Conservation (phyloP, 37 sponge, comb jelly and placozoan species). For the Eunapius fragilis region DNA sequence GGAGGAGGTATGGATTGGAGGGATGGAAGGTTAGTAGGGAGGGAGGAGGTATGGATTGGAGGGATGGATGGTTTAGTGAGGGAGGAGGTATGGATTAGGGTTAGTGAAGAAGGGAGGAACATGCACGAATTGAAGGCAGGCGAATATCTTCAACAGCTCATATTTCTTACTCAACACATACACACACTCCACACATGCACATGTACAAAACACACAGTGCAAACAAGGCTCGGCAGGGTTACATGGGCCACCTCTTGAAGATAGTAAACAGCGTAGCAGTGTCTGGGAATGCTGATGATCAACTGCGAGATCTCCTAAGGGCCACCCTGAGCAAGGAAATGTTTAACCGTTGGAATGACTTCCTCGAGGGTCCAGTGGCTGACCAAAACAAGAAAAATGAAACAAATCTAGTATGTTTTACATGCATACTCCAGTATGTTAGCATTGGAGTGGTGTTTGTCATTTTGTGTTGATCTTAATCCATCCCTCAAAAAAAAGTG, state of each 20-base stretch:
- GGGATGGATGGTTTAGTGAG: too few relatives aligned
- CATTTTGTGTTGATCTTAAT: too few relatives aligned
- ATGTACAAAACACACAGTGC: background rate
- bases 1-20: too few relatives aligned
- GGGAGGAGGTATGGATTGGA: too few relatives aligned
- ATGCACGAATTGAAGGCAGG: too few relatives aligned
- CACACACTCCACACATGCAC: background rate
- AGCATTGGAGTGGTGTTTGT: too few relatives aligned
- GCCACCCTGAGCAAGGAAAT: slow-evolving; percentile 38
- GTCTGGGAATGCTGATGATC: slow-evolving; percentile 9
- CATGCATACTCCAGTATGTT: too few relatives aligned
- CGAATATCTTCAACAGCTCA: too few relatives aligned
- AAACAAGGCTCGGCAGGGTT: slow-evolving; percentile 51
- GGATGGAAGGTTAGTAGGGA: too few relatives aligned
- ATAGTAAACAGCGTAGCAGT: slow-evolving; percentile 44
- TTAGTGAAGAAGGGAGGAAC: too few relatives aligned
- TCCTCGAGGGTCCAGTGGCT: slow-evolving; percentile 57
- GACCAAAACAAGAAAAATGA: slow-evolving; percentile 72
- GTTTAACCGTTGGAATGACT: slow-evolving; percentile 59
- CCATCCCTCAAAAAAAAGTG: too few relatives aligned
- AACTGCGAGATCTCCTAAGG: background rate
- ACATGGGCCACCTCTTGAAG: slow-evolving; percentile 84
- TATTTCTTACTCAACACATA: background rate
- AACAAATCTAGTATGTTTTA: slow-evolving; percentile 49
- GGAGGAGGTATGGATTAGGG: too few relatives aligned